Base-by-base conservation (phyloP, 2,888 invertebrate species). In the Zygogramma bicolorata region DNA sequence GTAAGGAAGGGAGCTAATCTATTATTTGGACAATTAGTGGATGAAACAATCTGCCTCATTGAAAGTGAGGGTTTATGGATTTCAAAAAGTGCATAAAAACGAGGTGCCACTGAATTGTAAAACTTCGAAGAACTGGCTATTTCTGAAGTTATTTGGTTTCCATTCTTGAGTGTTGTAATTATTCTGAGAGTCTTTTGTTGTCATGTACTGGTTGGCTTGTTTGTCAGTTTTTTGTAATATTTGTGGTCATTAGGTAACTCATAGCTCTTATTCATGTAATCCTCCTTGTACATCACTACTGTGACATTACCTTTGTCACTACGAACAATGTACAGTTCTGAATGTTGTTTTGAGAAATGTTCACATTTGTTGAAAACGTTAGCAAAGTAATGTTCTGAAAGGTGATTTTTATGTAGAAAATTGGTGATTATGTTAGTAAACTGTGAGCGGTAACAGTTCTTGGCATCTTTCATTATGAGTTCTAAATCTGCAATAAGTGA, bases 41-140 rank as follows among this genome's bases (percentile, higher is more conserved):
- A 61, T 0, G 71, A 71, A 1, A 66, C 29, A 40, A 71, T 71
- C 1, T 61, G 66, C 34, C 65, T 60, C n/a, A 70, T 27, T 42
- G 65, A 38, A 13, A 65, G 25, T 1, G n/a, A 31, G 25, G 70
- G 70, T 53, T 70, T 65, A 10, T 70, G 53, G 13, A 70, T 49
- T 57, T 69, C 63, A 0, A 57, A 59, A 40, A 70, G 22, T 10
- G 42, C 63, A 20, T 70, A 65, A n/a, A 70, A 70, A 22, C 20
- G 49, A 34, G 68, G 25, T 31, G 68, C 4, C 0, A 62, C 27
- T 10, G 61, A 22, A 38, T 68, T 68, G n/a, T 68, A 69, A 40
- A 18, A 42, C 4, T 1, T 53, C 18, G 63, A 62, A 7, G 34
- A 61, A 38, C 53, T 69, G 1, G 62, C 40, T 10, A 8, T 49